Evolutionary conservation across 1,140 invertebrate species (phyloP), one percentile per base, ranked within the genome.

Genomic region (Drosophila sulfurigaster): DNA sequence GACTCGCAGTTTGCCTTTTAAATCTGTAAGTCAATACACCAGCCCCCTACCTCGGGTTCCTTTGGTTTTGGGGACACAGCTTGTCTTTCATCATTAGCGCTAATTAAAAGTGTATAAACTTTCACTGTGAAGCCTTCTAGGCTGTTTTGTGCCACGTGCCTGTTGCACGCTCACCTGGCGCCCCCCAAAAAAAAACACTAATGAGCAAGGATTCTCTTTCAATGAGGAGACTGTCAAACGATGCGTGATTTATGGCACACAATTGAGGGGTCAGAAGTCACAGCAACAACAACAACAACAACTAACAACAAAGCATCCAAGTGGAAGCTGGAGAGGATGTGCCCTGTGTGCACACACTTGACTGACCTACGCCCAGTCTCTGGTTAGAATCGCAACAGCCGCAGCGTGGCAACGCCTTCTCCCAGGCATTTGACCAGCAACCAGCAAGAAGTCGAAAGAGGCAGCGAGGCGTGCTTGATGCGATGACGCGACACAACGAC

Each of bases 21-120:
- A 75, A 67, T 59, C 79, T 78, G 83, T 83, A 88, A 88, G 81
- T 60, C 78, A 83, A 83, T 83, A 88, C 46, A 58, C 46, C 41
- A n/a, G 25, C 46, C 46, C 35, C 8, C 10, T 38, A 3, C 1
- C 35, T 32, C 10, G 7, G 35, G 7, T 10, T 38, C 1, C 1
- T 3, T 10, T 10, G 35, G 7, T 38, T 28, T 30, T 20, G 10
- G 4, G 32, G 32, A 28, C 65, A 20, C 62, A 41, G 38, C 69
- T 72, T 75, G 76, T 76, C 76, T 72, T 76, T 89, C 85, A 82
- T 89, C 78, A 89, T 89, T 89, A 89, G 81, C 81, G 75, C 85
- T 89, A 89, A 89, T 89, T 89, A 89, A 89, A 89, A 79, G 81
- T 79, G 78, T 89, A 89, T 89, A 89, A 89, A 89, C 85, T 89